Evolutionary conservation across 2,888 invertebrate species (phyloP).

Genomic region (Poecilobothrus nobilitatus): DNA sequence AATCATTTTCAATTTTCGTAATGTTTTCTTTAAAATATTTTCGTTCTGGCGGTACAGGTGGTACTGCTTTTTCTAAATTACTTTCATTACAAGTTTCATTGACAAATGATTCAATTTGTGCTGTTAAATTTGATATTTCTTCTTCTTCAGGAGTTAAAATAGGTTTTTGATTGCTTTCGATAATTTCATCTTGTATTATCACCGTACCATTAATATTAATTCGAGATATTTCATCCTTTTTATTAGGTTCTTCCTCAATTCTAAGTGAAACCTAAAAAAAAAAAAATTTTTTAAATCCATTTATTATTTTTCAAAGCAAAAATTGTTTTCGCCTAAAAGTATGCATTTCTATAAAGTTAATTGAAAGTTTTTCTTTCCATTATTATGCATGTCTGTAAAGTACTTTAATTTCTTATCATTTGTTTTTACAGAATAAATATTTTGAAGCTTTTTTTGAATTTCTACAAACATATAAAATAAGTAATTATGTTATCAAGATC

Average conservation of each 20-base stretch:
- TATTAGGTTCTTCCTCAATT: slow-evolving; percentile 20
- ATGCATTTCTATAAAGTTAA: too few species aligned
- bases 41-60: slow-evolving; percentile 27
- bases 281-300: not conserved
- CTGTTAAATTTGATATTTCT: slow-evolving; percentile 34
- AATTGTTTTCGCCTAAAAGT: too few species aligned
- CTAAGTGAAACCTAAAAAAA: slow-evolving; percentile 20
- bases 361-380: too few species aligned
- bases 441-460: too few species aligned
- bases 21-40: slow-evolving; percentile 35
- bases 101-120: slow-evolving; percentile 36
- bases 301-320: not conserved
- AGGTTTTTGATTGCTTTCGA: not conserved
- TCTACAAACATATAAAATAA: too few species aligned
- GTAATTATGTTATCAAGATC: not conserved
- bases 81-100: slow-evolving; percentile 25
- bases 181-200: slow-evolving; percentile 17
- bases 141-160: slow-evolving; percentile 20
- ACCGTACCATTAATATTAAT: slow-evolving; percentile 10
- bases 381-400: too few species aligned
- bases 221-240: slow-evolving; percentile 8
- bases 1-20: not conserved
- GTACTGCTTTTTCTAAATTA: slow-evolving; percentile 27
- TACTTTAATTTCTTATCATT: not conserved
- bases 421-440: not conserved